Percentiles rank a stretch among this genome's conserved stretches.
Evolutionary conservation across 2,113 vertebrate genomes (phyloP).

Genomic region (Sterrhoptilus dennistouni): DNA sequence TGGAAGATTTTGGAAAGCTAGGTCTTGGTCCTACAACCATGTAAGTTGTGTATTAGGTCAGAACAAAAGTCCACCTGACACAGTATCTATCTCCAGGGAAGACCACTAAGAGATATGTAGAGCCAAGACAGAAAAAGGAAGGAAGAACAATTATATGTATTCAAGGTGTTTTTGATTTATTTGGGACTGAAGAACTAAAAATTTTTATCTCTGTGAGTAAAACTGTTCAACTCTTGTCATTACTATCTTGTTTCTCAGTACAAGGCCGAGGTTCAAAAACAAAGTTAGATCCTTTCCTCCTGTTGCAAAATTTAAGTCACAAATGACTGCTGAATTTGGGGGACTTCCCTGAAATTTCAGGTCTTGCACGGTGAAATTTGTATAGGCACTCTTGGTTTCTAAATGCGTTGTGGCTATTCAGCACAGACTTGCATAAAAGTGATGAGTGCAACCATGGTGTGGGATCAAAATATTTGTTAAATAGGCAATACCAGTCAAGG

Average conservation of each 20-base stretch:
- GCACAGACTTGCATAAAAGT: background rate
- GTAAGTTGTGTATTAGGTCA: background rate
- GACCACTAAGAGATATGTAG: background rate
- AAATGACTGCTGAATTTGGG: background rate
- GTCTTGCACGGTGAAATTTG: background rate
- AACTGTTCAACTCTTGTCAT: background rate
- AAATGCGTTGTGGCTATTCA: background rate
- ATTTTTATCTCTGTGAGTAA: background rate
- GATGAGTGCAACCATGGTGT: background rate
- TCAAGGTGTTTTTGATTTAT: background rate
- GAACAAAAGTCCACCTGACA: background rate
- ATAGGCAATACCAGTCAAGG: background rate
- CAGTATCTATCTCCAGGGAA: background rate
- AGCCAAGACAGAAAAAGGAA: background rate
- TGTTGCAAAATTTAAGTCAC: background rate
- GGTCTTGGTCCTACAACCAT: background rate
- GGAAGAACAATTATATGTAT: background rate
- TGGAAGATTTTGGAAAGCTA: background rate
- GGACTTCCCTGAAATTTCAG: background rate
- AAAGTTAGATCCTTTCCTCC: background rate
- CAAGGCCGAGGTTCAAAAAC: background rate
- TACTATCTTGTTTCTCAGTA: background rate
- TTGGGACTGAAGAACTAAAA: background rate
- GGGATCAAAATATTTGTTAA: background rate
- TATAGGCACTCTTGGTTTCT: background rate